phyloP scores from a whole-genome alignment of 2,113 vertebrate species.

The Argyrosomus japonicus region DNA sequence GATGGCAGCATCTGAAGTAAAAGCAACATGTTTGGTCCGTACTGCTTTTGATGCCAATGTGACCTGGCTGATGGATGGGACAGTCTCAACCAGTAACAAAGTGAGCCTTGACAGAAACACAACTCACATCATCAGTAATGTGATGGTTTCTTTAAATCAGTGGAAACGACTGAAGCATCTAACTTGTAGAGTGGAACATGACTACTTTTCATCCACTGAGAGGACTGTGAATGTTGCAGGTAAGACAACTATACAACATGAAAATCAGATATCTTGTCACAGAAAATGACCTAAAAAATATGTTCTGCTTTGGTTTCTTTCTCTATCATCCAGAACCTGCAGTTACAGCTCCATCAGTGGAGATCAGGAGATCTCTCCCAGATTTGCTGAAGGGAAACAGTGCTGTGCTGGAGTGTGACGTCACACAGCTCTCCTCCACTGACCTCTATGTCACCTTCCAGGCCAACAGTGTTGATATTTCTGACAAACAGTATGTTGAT shows the following conservation, averaged over 20 bases:
- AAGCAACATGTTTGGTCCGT: conserved; percentile 62
- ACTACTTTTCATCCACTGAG: conserved; percentile 53
- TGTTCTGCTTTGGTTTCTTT: no score
- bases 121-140: conserved; percentile 23
- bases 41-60: conserved; percentile 37
- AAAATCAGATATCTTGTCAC: no score
- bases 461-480: background rate
- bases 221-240: no score
- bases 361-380: no score
- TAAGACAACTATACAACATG: no score
- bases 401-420: conserved; percentile 54
- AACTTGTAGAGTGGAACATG: conserved; percentile 72
- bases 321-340: no score
- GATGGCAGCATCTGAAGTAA: background rate
- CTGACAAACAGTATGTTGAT: conserved; percentile 27
- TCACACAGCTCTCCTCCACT: conserved; percentile 56
- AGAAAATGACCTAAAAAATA: no score
- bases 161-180: conserved; percentile 53
- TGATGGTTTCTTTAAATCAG: background rate
- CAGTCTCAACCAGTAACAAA: fast-evolving
- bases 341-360: no score
- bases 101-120: fast-evolving
- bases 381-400: no score
- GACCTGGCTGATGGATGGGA: conserved; percentile 63
- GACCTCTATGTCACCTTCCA: conserved; percentile 67